phyloP scores from a whole-genome alignment of 2,113 vertebrate species.

The Macrotis lagotis region DNA sequence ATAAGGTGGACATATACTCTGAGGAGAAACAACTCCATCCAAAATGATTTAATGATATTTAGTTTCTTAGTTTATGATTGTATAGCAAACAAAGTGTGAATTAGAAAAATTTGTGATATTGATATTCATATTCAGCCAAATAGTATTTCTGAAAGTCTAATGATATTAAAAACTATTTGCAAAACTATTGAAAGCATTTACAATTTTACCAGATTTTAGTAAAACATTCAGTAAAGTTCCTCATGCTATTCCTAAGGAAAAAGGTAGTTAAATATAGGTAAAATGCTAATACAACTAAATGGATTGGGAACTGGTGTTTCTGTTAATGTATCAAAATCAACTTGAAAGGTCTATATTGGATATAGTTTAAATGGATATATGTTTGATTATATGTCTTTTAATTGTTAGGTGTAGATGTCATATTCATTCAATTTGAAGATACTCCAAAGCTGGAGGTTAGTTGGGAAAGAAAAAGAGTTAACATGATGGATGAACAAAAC shows the following conservation, averaged over 20 bases:
- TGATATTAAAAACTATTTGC: background rate
- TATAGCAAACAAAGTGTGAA: background rate
- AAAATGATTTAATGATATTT: background rate
- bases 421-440: background rate
- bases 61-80: background rate
- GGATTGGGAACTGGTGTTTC: background rate
- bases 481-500: background rate
- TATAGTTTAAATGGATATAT: background rate
- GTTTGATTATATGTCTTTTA: background rate
- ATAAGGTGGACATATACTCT: background rate
- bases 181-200: conserved; percentile 2
- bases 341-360: background rate
- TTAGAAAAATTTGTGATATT: background rate
- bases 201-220: background rate
- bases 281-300: background rate
- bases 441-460: background rate
- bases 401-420: background rate
- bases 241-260: background rate
- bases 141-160: background rate
- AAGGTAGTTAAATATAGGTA: background rate
- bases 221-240: background rate
- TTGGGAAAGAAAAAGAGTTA: background rate
- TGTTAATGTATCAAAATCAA: background rate
- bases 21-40: background rate
- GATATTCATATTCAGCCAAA: background rate